These are phyloP conservation scores for Plectrocnemia conspersa DNA, from an alignment of 1,140 invertebrate genomes.

Conservation along the genomic window DNA sequence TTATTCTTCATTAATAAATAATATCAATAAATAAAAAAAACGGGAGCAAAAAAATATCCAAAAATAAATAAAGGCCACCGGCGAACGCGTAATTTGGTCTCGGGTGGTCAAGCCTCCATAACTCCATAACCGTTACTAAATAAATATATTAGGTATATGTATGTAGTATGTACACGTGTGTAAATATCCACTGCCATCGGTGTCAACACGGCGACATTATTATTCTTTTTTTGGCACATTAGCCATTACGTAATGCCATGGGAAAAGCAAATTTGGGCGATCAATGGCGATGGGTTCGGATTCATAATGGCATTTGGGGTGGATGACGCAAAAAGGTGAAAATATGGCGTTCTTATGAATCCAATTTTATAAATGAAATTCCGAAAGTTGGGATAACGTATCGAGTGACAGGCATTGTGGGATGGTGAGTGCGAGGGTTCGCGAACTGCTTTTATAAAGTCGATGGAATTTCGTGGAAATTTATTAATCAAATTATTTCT, in stretches of 20 bases:
- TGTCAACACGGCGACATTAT: too few species aligned
- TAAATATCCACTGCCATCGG: too few species aligned
- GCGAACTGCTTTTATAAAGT: too few species aligned
- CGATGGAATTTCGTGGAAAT: too few species aligned
- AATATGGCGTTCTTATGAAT: slow-evolving; percentile 21
- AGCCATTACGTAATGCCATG: neutral
- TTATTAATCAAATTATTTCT: too few species aligned
- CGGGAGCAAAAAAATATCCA: neutral
- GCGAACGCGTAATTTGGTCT: too few species aligned
- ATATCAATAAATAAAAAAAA: slow-evolving; percentile 10
- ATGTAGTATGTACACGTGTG: too few species aligned
- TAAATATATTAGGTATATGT: too few species aligned
- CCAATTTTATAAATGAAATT: slow-evolving; percentile 26
- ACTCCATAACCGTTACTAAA: too few species aligned
- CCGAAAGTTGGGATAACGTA: slow-evolving; percentile 19
- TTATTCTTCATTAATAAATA: slow-evolving; percentile 9
- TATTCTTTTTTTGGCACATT: too few species aligned
- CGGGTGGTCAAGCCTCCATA: too few species aligned
- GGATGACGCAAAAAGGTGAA: neutral
- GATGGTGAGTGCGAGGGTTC: neutral
- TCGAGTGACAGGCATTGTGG: slow-evolving; percentile 17
- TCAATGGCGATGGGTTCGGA: neutral
- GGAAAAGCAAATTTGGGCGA: slow-evolving; percentile 3
- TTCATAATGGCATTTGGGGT: neutral
- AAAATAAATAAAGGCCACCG: neutral